Evolutionary conservation across 2,797 vertebrate species (phyloP).

Genomic region (Urocyon cinereoargenteus): DNA sequence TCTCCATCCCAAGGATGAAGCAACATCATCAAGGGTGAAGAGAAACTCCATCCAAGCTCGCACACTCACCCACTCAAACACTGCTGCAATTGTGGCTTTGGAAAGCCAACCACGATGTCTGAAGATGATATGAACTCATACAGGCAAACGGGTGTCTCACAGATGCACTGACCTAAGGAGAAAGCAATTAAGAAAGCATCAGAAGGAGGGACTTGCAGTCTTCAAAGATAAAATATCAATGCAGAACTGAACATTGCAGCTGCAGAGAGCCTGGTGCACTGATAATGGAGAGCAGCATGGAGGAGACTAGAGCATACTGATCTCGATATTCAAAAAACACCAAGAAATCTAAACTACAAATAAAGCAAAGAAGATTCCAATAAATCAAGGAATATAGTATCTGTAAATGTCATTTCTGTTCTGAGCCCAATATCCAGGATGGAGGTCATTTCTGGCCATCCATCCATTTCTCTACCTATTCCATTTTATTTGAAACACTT

Average conservation of each 20-base stretch:
- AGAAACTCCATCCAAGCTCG: neutral
- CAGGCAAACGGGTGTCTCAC: neutral
- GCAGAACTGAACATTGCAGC: neutral
- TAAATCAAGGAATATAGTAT: too few relatives aligned
- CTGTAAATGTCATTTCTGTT: neutral
- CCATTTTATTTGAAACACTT: conserved; percentile 24
- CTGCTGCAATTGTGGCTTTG: neutral
- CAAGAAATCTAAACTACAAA: neutral
- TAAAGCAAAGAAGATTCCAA: neutral
- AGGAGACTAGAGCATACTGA: neutral
- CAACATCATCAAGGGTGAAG: neutral
- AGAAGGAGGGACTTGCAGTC: neutral
- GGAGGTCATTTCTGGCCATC: neutral
- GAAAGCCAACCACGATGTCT: neutral
- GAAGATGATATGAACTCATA: neutral
- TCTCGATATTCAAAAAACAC: neutral
- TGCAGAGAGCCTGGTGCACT: neutral
- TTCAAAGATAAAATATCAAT: neutral
- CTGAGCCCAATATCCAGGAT: neutral
- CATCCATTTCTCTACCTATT: neutral
- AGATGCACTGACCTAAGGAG: neutral
- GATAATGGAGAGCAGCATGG: neutral
- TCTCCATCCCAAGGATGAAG: neutral
- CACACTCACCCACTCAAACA: neutral
- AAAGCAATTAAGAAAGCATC: neutral